Evolutionary conservation across 1,140 invertebrate species (phyloP), one percentile per base, ranked within the genome.

Genomic region (Ganaspis sp.): DNA sequence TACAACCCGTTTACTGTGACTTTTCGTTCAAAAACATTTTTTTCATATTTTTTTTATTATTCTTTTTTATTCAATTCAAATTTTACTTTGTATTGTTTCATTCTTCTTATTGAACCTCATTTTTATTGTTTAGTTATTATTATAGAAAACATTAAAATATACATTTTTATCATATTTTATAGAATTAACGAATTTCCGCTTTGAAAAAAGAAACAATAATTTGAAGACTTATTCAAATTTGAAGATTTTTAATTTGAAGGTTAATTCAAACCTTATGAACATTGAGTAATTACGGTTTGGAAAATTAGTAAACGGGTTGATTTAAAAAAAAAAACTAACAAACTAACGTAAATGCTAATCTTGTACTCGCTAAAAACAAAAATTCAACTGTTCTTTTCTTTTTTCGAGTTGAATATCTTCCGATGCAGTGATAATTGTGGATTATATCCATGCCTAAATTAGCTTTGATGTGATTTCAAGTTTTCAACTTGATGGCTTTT

Each of bases 301-400:
- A 34, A 6, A 34, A 2, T 34, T 34, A 9, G 23, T 64, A n/a
- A 64, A 64, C 58, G 58, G 58, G 58, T 64, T 29, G 23, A 64
- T 64, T 23, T 26, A 23, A 64, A 64, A 29, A 64, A 49, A 49
- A 45, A 69, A 64, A 72, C 75, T 73, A 85, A 83, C 26, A 21
- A 84, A 75, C 34, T 82, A 84, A 79, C 73, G 42, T 83, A 82
- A 81, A 83, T 76, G 70, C 80, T 83, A 82, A 34, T 69, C 75
- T 79, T 85, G 72, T 81, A 84, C 76, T 84, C 81, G 73, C 40
- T 82, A 73, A 12, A 76, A 17, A 37, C 58, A 9, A 69, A 53
- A 75, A 70, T 34, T 11, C 73, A 29, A 21, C 74, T 54, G 69
- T 58, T 37, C 38, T 73, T 29, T 42, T 34, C 0, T 15, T 49